A percentile compares a stretch with the other conserved stretches of the same genome.
Conservation (phyloP, 1,140 invertebrate genomes). For the Neodiprion fabricii region DNA sequence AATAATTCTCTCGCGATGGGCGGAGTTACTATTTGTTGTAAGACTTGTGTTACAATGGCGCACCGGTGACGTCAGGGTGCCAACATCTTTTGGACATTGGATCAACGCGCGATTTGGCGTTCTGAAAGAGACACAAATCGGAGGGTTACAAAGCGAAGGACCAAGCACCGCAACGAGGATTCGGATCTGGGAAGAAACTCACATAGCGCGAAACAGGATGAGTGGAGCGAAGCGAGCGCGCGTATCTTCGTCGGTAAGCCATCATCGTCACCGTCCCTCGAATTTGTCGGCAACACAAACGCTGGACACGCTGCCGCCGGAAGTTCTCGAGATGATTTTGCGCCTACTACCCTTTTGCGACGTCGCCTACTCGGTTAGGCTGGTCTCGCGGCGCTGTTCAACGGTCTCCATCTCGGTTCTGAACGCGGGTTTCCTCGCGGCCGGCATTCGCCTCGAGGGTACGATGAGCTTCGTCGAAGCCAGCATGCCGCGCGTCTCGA, state of each 20-base stretch:
- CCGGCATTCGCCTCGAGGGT: conserved; percentile 36
- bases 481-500: conserved; percentile 25
- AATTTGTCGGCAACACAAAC: conserved; percentile 16
- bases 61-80: neutral
- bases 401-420: conserved; percentile 46
- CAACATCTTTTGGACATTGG: too few relatives aligned
- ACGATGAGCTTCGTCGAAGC: conserved; percentile 29
- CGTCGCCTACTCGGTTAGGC: conserved; percentile 44
- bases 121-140: neutral
- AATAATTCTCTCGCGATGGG: conserved; percentile 4
- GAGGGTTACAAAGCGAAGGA: neutral
- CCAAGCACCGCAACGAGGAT: neutral
- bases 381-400: conserved; percentile 52
- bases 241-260: neutral
- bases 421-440: conserved; percentile 47
- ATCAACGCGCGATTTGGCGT: neutral
- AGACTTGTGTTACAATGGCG: neutral
- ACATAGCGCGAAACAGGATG: neutral
- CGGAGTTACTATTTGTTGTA: neutral
- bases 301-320: conserved; percentile 51
- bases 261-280: neutral
- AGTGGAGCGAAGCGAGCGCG: neutral
- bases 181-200: neutral
- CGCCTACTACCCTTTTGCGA: conserved; percentile 45
- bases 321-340: conserved; percentile 53